phyloP scores from a whole-genome alignment of 2,797 vertebrate genomes.

The Onychomys torridus region DNA sequence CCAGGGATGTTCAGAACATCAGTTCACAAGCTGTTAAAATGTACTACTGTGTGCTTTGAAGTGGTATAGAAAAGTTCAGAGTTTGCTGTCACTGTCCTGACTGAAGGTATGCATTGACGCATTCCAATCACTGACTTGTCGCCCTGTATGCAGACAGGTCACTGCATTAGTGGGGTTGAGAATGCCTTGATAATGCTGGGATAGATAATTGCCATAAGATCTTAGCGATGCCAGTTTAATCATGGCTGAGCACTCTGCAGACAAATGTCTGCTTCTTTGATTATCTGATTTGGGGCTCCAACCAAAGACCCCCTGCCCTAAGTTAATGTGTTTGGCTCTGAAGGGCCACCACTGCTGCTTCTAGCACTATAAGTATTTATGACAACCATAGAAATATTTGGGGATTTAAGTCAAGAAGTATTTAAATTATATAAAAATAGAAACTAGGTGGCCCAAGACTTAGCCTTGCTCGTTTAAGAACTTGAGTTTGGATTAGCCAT shows the following conservation, averaged over 20 bases:
- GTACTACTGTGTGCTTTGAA: neutral
- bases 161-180: neutral
- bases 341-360: neutral
- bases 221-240: slow-evolving; percentile 47
- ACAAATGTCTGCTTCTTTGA: slow-evolving; percentile 33
- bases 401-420: slow-evolving; percentile 60
- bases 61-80: neutral
- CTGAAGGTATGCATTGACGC: neutral
- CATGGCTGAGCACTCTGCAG: neutral
- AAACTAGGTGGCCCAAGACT: neutral
- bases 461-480: slow-evolving; percentile 47
- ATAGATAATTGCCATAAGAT: slow-evolving; percentile 18
- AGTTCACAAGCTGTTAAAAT: neutral
- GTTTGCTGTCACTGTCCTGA: neutral
- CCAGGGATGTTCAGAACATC: neutral
- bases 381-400: slow-evolving; percentile 55
- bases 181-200: neutral
- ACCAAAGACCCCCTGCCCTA: slow-evolving; percentile 9
- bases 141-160: neutral
- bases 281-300: slow-evolving; percentile 39
- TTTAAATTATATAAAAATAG: slow-evolving; percentile 54
- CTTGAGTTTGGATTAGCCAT: neutral
- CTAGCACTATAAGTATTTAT: slow-evolving; percentile 28
- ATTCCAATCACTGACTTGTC: slow-evolving; percentile 19
- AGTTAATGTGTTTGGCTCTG: slow-evolving; percentile 49